Base-by-base conservation (phyloP, 2,888 invertebrate genomes). In the Catonia carolina region DNA sequence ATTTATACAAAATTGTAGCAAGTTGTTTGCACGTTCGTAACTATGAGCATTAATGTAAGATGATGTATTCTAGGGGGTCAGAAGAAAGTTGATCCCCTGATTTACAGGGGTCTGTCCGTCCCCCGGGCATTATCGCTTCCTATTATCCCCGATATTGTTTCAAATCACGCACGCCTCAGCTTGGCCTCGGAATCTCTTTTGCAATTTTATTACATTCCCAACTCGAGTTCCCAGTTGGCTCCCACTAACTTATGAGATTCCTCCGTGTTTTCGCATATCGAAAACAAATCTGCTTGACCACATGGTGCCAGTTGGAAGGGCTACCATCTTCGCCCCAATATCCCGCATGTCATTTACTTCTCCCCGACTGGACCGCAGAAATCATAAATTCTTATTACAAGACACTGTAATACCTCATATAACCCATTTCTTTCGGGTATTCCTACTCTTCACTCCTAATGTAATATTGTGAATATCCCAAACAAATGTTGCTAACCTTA, bases 211-310 rank as follows among this genome's bases (percentile, higher is more conserved):
- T 52, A 41, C 52, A 41, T 41, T 52, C 12, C 42, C 53, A 2
- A 17, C 33, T n/a, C 45, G 27, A 15, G 39, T 37, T 10, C 48
- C 48, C n/a, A 42, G 27, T 35, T 36, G 31, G 23, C 31, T 35
- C 54, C 18, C 18, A 33, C 55, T 47, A 39, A 57, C 53, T 57
- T 57, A 57, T 57, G 53, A 53, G 57, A 57, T 57, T 49, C 49
- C 52, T 57, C 52, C 56, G 55, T 61, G 61, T 66, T 66, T 64
- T 64, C 65, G 65, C 65, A 64, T 66, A 66, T 66, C 63, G 65
- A 64, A 66, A 66, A 64, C 64, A 61, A 62, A 66, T 66, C 65
- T 63, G 48, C 27, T 49, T 63, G 63, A 63, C 65, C 64, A 63
- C 62, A 63, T 62, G 60, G 45, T 63, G 65, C 50, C 53, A 42